A percentile compares a stretch with the other conserved stretches of the same genome.
phyloP scores from a whole-genome alignment of 2,113 vertebrate species.

The Rhynchopsitta pachyrhyncha region DNA sequence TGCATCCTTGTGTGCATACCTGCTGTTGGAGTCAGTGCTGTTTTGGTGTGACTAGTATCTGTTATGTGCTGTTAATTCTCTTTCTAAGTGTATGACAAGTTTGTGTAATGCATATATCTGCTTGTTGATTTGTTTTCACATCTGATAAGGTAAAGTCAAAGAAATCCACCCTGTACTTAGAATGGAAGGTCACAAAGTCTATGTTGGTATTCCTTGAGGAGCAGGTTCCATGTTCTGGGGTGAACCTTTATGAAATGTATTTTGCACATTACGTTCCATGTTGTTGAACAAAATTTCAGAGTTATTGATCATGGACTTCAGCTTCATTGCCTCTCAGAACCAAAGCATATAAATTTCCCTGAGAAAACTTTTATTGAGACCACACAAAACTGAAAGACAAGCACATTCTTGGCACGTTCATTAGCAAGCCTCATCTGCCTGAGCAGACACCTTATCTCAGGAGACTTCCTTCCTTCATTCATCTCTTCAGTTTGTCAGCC shows the following conservation, averaged over 20 bases:
- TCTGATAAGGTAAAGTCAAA: background rate
- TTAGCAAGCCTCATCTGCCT: background rate
- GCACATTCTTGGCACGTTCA: background rate
- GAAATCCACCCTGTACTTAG: background rate
- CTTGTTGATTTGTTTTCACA: background rate
- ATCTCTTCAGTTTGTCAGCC: background rate
- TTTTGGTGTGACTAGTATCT: background rate
- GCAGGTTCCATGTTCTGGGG: background rate
- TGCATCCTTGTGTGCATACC: background rate
- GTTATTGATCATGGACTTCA: background rate
- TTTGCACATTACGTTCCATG: background rate
- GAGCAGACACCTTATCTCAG: background rate
- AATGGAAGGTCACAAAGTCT: background rate
- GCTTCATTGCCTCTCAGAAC: background rate
- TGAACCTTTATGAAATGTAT: background rate
- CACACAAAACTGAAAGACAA: background rate
- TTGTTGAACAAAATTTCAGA: background rate
- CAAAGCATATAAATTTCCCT: background rate
- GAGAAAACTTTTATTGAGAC: background rate
- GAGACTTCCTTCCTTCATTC: background rate
- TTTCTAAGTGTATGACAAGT: background rate
- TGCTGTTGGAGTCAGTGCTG: background rate
- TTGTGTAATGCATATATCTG: rapidly evolving
- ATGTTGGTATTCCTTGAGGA: background rate
- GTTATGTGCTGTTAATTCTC: background rate